These are phyloP conservation scores for Dromius quadrimaculatus DNA, from an alignment of 2,888 invertebrate species.

Conservation along the genomic window DNA sequence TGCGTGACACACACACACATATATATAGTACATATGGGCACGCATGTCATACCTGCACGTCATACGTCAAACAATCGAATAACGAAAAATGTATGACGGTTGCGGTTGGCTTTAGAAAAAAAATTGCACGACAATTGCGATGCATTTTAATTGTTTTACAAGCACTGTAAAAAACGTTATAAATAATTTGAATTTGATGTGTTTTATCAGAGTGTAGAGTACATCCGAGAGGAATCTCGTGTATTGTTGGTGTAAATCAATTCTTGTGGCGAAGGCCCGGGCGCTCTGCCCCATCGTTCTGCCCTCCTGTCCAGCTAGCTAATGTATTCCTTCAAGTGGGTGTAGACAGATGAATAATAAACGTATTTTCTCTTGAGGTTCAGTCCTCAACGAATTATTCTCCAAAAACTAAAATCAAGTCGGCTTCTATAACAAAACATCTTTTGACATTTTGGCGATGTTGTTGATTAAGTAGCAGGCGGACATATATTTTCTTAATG, in stretches of 20 bases:
- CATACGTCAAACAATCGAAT: slow-evolving; percentile 48
- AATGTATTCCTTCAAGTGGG: slow-evolving; percentile 51
- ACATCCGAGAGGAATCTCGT: too few species aligned
- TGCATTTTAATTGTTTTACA: too few species aligned
- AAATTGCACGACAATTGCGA: too few species aligned
- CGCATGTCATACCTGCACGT: slow-evolving; percentile 43
- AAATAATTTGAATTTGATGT: too few species aligned
- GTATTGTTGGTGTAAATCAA: too few species aligned
- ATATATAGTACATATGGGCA: slow-evolving; percentile 24
- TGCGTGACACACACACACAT: slow-evolving; percentile 42
- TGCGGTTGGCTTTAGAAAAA: neutral
- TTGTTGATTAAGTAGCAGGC: slow-evolving; percentile 65
- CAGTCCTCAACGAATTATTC: slow-evolving; percentile 39
- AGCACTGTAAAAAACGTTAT: too few species aligned
- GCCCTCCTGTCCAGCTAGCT: slow-evolving; percentile 9
- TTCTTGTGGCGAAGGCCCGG: too few species aligned
- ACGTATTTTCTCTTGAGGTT: too few species aligned
- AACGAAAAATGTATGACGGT: slow-evolving; percentile 41
- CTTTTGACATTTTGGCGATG: too few species aligned
- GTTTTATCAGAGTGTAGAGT: too few species aligned
- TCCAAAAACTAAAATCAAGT: too few species aligned
- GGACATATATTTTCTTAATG: slow-evolving; percentile 56
- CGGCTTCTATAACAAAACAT: neutral
- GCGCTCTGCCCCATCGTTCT: too few species aligned
- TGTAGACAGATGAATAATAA: slow-evolving; percentile 53